Evolutionary conservation across 30 jellyfish, hydroid and myxozoan species (phyloP).

Genomic region (Sanderia malayensis): DNA sequence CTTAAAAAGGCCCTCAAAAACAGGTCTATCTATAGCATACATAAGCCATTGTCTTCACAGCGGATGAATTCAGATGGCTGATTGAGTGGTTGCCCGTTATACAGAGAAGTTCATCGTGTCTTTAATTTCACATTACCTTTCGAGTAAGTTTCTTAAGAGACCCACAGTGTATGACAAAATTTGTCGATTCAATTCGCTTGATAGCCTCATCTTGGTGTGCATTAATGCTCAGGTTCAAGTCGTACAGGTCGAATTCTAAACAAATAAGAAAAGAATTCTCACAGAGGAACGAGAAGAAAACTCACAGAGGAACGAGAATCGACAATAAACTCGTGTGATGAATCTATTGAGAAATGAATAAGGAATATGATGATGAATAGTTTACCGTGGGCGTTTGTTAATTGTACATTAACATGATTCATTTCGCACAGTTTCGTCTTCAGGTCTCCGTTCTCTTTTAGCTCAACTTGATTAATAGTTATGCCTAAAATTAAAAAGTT

Average conservation of each 20-base stretch:
- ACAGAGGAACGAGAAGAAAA: background rate
- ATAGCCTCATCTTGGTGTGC: constrained; percentile 50
- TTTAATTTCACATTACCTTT: too few relatives aligned
- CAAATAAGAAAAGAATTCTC: background rate
- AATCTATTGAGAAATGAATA: background rate
- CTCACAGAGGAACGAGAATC: background rate
- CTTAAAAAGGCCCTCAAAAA: background rate
- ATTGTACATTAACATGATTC: constrained; percentile 51
- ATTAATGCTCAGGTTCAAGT: constrained; percentile 39
- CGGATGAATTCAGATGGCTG: background rate
- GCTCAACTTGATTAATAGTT: constrained; percentile 18
- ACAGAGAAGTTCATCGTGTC: too few relatives aligned
- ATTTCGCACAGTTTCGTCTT: constrained; percentile 28
- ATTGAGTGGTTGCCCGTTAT: background rate
- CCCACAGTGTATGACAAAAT: constrained; percentile 55
- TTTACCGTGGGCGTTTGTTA: constrained; percentile 75
- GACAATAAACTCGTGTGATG: background rate
- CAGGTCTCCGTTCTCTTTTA: constrained; percentile 50
- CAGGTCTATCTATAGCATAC: too few relatives aligned
- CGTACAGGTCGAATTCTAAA: constrained; percentile 52
- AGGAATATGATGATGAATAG: background rate
- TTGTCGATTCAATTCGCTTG: constrained; percentile 11
- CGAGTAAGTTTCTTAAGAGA: constrained; percentile 44
- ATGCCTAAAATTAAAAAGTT: constrained; percentile 24
- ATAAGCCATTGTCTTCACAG: background rate